A percentile compares a stretch with the other conserved stretches of the same genome.
Conservation (phyloP, 1,140 invertebrate genomes). For the Nephila pilipes region DNA sequence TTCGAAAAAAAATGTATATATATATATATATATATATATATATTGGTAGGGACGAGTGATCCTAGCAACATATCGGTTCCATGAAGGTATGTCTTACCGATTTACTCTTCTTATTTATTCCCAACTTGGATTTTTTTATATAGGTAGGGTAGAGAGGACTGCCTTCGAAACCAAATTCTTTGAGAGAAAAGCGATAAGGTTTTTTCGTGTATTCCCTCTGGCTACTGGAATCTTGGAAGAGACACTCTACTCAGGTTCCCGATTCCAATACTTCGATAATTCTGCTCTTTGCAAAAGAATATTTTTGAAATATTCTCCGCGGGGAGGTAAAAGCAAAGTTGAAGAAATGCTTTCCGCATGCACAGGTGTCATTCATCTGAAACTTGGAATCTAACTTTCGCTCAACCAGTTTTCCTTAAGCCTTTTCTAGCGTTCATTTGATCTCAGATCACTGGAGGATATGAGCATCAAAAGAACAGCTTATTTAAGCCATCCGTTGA, state of each 20-base stretch:
- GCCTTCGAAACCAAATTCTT: constrained; percentile 28
- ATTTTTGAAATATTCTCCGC: constrained; percentile 27
- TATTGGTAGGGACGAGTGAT: constrained; percentile 17
- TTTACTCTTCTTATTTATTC: constrained; percentile 50
- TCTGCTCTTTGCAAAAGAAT: constrained; percentile 14
- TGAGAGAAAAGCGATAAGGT: constrained; percentile 40
- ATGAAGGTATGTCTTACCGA: constrained; percentile 47
- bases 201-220: constrained; percentile 38
- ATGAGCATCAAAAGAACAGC: no score
- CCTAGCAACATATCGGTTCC: constrained; percentile 34
- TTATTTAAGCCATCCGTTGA: no score
- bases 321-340: constrained; percentile 10
- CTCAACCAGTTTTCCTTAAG: not conserved
- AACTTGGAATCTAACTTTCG: not conserved
- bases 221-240: constrained; percentile 10
- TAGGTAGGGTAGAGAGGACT: not conserved
- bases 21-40: not conserved
- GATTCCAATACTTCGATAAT: constrained; percentile 48
- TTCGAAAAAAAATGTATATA: not conserved
- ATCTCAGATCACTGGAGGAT: not conserved
- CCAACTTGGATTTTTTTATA: not conserved
- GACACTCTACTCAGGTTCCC: not conserved
- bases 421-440: not conserved
- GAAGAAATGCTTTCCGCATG: not conserved
- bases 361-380: constrained; percentile 15